Conservation (phyloP, 2,888 invertebrate species). For the Eucera pruinosa region DNA sequence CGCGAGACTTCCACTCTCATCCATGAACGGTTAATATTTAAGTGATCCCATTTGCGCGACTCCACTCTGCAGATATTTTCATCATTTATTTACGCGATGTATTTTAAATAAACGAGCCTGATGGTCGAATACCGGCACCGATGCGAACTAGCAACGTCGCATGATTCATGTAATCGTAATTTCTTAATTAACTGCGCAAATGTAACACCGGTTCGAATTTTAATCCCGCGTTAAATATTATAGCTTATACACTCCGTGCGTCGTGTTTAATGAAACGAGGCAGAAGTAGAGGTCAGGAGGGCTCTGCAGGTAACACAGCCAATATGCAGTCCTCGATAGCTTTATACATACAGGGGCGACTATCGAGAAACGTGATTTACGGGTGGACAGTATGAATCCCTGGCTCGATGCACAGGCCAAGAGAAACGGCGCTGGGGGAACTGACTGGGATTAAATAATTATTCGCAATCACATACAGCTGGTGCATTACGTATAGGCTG, state of each 20-base stretch:
- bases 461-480: slow-evolving; percentile 78
- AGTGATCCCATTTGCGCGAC: no score
- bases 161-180: neutral
- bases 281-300: slow-evolving; percentile 30
- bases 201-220: slow-evolving; percentile 1
- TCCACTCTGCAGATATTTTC: neutral
- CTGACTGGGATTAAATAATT: slow-evolving; percentile 78
- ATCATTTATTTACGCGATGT: neutral
- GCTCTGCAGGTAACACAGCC: slow-evolving; percentile 20
- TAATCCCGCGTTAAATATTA: slow-evolving; percentile 10
- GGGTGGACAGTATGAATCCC: slow-evolving; percentile 75
- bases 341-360: slow-evolving; percentile 36
- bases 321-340: slow-evolving; percentile 48
- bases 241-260: neutral
- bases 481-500: slow-evolving; percentile 72
- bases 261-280: slow-evolving; percentile 29
- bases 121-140: neutral
- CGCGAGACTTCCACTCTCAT: no score
- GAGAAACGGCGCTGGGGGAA: slow-evolving; percentile 50
- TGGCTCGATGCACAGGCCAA: slow-evolving; percentile 57
- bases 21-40: no score
- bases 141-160: no score
- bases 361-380: slow-evolving; percentile 74
- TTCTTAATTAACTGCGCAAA: slow-evolving; percentile 23
- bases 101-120: neutral